Evolutionary conservation across 2,113 vertebrate species (phyloP), one percentile per base, ranked within the genome.

Genomic region (Bubo bubo): DNA sequence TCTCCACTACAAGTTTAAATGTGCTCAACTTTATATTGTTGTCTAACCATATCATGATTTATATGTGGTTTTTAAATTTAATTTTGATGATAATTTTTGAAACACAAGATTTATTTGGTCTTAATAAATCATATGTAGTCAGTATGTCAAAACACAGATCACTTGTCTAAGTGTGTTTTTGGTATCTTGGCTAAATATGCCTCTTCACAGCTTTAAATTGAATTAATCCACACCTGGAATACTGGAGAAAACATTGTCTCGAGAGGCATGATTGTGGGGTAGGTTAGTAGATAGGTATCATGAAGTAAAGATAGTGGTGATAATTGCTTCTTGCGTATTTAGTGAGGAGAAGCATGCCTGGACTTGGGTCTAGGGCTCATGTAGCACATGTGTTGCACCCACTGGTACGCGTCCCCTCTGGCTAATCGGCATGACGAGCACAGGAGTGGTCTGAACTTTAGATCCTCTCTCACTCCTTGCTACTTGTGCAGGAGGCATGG

Each of bases 361-460:
- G 37, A 9, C 41, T 58, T 11, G 53, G 37, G 47, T 20, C 17
- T 39, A 24, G 39, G 26, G 22, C 39, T 72, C 10, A 0, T 23
- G 3, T 21, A 22, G 49, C n/a, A 11, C 14, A 5, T 20, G 2
- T 2, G 0, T 16, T 24, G n/a, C 5, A 16, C 52, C 55, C 39
- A 2, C 12, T 37, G 39, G n/a, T 22, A 2, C 39, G 20, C 13
- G 18, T 22, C 22, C 35, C 28, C 28, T 52, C 9, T 8, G 27
- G 28, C 52, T 45, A 6, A 19, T 41, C 0, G 10, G 28, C 17
- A 1, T 22, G 71, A 63, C 0, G 13, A 41, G 32, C 26, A 7
- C 47, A 12, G 53, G 35, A 45, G 15, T 12, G 19, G 13, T 21
- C 53, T 34, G 41, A 41, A 22, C 12, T 53, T 10, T 24, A 19